A percentile compares a stretch with the other conserved stretches of the same genome.
Conservation (phyloP, 2,797 vertebrate genomes). For the Trematomus bernacchii region DNA sequence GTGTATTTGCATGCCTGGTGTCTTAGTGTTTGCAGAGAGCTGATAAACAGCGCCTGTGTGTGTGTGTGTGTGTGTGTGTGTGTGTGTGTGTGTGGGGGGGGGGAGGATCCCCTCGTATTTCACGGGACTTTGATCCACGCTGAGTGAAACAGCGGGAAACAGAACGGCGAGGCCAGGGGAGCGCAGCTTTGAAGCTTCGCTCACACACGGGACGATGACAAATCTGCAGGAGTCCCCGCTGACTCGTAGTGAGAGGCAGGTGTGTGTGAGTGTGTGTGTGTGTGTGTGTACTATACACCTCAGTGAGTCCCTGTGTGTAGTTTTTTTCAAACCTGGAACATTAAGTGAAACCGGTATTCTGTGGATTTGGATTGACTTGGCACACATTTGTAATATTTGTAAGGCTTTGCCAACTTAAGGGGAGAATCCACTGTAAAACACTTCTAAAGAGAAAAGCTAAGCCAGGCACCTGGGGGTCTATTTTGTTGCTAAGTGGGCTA, state of each 20-base stretch:
- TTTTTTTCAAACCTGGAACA: constrained; percentile 2
- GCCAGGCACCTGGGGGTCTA: not conserved
- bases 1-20: constrained; percentile 38
- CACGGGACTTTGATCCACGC: constrained; percentile 73
- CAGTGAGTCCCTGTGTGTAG: not conserved
- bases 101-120: constrained; percentile 65
- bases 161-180: constrained; percentile 52
- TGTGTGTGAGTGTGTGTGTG: constrained; percentile 35
- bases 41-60: constrained; percentile 54
- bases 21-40: constrained; percentile 64
- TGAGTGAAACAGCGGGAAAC: constrained; percentile 69
- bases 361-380: not conserved
- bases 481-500: constrained; percentile 7
- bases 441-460: not conserved
- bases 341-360: not conserved
- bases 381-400: constrained; percentile 5
- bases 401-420: not conserved
- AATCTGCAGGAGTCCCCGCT: constrained; percentile 64
- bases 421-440: constrained; percentile 4
- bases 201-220: constrained; percentile 64
- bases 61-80: too few species aligned
- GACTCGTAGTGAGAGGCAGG: constrained; percentile 42
- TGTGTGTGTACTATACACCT: constrained; percentile 4
- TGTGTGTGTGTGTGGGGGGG: too few species aligned
- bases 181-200: constrained; percentile 71